These are phyloP conservation scores for Typhlomys cinereus DNA, from an alignment of 2,113 vertebrate genomes.

Conservation along the genomic window DNA sequence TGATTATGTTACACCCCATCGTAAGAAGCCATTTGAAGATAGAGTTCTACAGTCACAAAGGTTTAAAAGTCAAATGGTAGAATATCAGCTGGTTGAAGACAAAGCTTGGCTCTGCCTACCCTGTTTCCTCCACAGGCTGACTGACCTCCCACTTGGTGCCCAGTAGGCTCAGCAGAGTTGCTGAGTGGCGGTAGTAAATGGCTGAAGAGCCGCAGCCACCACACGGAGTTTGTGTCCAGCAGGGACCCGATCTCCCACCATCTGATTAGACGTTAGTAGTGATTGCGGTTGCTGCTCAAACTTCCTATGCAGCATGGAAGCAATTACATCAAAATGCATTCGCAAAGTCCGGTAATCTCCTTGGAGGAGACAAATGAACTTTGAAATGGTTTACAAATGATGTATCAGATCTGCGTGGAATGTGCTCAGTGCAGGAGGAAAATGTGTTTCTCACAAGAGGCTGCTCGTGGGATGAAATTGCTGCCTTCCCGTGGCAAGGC, in stretches of 20 bases:
- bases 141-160: background rate
- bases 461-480: slow-evolving; percentile 79
- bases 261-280: slow-evolving; percentile 81
- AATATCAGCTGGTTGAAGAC: background rate
- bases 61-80: background rate
- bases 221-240: background rate
- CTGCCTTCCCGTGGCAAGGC: slow-evolving; percentile 78
- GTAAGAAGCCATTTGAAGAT: background rate
- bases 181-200: background rate
- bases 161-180: background rate
- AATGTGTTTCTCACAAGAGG: slow-evolving; percentile 78
- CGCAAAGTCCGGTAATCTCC: slow-evolving; percentile 93
- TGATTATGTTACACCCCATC: background rate
- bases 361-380: slow-evolving; percentile 90
- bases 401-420: slow-evolving; percentile 91
- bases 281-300: slow-evolving; percentile 79
- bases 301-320: slow-evolving; percentile 89
- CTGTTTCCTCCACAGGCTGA: background rate
- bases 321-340: slow-evolving; percentile 92
- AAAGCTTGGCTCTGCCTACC: background rate
- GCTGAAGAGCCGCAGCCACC: background rate
- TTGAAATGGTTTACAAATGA: slow-evolving; percentile 94
- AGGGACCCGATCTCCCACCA: slow-evolving; percentile 61
- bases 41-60: background rate
- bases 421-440: slow-evolving; percentile 87